Conservation (phyloP, 2,888 invertebrate species). For the Drosophila subsilvestris region DNA sequence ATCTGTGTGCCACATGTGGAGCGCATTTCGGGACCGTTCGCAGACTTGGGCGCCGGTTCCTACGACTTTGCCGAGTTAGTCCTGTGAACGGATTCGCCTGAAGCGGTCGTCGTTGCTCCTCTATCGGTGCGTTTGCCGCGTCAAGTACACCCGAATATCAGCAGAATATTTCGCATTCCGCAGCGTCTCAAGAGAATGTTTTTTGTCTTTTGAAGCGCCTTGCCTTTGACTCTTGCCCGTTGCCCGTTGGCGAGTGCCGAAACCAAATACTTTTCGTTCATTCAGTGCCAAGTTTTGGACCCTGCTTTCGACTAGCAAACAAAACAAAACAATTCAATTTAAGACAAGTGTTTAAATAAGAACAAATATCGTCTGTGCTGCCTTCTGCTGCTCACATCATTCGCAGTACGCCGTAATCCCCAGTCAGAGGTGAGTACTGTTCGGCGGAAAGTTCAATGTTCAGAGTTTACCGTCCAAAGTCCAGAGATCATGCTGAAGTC, state of each 20-base stretch:
- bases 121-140: not conserved
- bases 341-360: slow-evolving; percentile 40
- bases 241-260: not conserved
- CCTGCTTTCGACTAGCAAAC: not conserved
- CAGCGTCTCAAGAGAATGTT: not conserved
- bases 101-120: slow-evolving; percentile 57
- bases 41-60: slow-evolving; percentile 47
- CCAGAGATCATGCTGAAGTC: not conserved
- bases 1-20: slow-evolving; percentile 7
- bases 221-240: not conserved
- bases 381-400: not conserved
- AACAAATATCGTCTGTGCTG: slow-evolving; percentile 1
- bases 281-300: slow-evolving; percentile 10
- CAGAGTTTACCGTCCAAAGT: too few relatives aligned
- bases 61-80: slow-evolving; percentile 55
- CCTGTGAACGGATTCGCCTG: slow-evolving; percentile 66
- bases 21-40: slow-evolving; percentile 39
- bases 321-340: not conserved
- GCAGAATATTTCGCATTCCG: slow-evolving; percentile 6
- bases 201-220: not conserved
- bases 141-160: not conserved
- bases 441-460: too few relatives aligned
- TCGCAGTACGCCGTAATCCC: not conserved
- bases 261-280: not conserved
- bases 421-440: slow-evolving; percentile 16